A percentile compares a stretch with the other conserved stretches of the same genome.
These are phyloP conservation scores for Ictalurus furcatus DNA, from an alignment of 2,113 vertebrate species.

Conservation along the genomic window DNA sequence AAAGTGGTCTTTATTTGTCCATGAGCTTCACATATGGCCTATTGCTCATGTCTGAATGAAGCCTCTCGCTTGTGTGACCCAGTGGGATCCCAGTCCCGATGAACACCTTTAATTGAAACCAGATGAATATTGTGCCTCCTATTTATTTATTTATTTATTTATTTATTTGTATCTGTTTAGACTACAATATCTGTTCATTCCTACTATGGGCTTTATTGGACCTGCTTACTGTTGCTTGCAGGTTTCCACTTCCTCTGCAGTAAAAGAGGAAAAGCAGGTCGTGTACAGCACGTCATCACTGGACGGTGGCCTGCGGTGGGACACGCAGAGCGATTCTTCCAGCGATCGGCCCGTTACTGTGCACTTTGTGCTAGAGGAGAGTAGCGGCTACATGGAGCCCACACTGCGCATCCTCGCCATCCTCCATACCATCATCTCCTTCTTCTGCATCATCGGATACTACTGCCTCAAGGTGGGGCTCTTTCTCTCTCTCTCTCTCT, in stretches of 20 bases:
- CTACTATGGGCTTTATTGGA: neutral
- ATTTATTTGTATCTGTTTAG: neutral
- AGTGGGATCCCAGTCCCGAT: neutral
- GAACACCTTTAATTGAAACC: neutral
- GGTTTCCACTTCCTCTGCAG: constrained; percentile 89
- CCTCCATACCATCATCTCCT: constrained; percentile 93
- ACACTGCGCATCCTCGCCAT: constrained; percentile 87
- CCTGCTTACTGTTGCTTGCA: constrained; percentile 54
- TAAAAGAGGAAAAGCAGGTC: constrained; percentile 81
- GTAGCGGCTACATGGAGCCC: constrained; percentile 97
- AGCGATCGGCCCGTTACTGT: constrained; percentile 73
- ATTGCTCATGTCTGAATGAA: too few relatives aligned
- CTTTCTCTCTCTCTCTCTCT: too few relatives aligned
- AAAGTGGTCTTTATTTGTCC: neutral
- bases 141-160: neutral
- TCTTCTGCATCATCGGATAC: constrained; percentile 98
- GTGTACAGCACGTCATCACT: constrained; percentile 53
- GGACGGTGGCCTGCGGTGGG: constrained; percentile 63
- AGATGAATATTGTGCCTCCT: neutral
- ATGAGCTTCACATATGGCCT: too few relatives aligned
- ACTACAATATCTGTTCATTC: neutral
- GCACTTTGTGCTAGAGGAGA: constrained; percentile 93
- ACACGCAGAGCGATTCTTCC: constrained; percentile 57
- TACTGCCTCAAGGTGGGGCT: constrained; percentile 86
- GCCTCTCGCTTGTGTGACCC: neutral